These are phyloP conservation scores for Drosophila lacicola DNA, from an alignment of 2,888 invertebrate species.

Conservation along the genomic window DNA sequence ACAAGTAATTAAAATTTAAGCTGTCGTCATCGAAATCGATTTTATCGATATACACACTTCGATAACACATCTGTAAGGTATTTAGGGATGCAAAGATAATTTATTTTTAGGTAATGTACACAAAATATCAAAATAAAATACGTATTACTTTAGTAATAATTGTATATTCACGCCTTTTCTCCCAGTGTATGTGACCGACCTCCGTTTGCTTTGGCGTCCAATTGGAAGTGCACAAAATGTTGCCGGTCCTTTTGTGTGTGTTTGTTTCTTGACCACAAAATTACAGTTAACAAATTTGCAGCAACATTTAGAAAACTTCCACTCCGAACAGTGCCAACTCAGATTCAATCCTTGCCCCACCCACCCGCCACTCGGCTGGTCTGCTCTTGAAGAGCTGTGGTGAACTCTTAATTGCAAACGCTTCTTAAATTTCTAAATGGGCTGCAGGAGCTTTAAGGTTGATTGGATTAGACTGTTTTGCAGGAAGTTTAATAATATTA, in stretches of 20 bases:
- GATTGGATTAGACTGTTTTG: constrained; percentile 1
- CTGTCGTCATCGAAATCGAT: neutral
- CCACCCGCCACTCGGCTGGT: neutral
- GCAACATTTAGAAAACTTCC: constrained; percentile 47
- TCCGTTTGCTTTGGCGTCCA: constrained; percentile 31
- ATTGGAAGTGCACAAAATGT: constrained; percentile 40
- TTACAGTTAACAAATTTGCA: constrained; percentile 63
- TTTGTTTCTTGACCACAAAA: constrained; percentile 52
- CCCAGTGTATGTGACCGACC: constrained; percentile 29
- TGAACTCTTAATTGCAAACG: constrained; percentile 47
- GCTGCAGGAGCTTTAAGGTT: neutral
- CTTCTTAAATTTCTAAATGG: constrained; percentile 15
- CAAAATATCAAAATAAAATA: too few relatives aligned
- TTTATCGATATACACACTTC: neutral
- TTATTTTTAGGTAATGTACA: too few relatives aligned
- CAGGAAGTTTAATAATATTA: neutral
- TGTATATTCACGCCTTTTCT: neutral
- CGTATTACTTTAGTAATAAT: too few relatives aligned
- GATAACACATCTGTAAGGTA: neutral
- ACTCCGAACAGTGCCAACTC: constrained; percentile 18
- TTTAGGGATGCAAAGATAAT: too few relatives aligned
- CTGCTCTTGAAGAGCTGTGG: constrained; percentile 9
- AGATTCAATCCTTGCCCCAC: neutral
- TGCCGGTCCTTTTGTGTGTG: constrained; percentile 25
- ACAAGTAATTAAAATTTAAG: neutral